Evolutionary conservation across 1,140 invertebrate species (phyloP).

Genomic region (Akabosia matsudoensis): DNA sequence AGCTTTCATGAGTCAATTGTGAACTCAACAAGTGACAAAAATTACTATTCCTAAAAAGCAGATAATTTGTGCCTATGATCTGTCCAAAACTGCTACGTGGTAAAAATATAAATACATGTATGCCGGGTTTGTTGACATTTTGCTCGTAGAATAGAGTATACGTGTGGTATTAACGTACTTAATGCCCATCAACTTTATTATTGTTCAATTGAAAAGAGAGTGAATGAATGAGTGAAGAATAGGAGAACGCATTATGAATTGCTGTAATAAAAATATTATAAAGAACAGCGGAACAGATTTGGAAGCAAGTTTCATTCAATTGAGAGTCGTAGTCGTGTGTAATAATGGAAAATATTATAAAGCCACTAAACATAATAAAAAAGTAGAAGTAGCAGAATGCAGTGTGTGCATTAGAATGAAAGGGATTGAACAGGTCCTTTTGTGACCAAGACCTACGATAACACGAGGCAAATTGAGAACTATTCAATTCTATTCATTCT

Average conservation of each 20-base stretch:
- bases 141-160: not conserved
- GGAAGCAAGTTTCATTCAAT: conserved; percentile 12
- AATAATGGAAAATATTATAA: conserved; percentile 9
- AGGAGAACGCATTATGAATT: not conserved
- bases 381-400: not conserved
- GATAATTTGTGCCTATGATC: no score
- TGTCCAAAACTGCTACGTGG: no score
- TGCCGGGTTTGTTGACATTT: not conserved
- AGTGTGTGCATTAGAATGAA: not conserved
- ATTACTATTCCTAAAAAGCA: no score
- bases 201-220: not conserved
- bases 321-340: no score
- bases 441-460: conserved; percentile 14
- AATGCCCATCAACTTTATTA: conserved; percentile 4
- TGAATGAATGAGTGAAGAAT: conserved; percentile 8
- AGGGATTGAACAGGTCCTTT: conserved; percentile 1
- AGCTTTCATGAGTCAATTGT: no score
- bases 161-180: not conserved
- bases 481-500: conserved; percentile 11
- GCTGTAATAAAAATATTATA: not conserved
- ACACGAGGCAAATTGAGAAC: conserved; percentile 22
- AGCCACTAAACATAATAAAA: not conserved
- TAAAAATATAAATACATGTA: no score
- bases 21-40: no score
- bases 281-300: not conserved